These are phyloP conservation scores for Clanis bilineata DNA, from an alignment of 2,888 invertebrate species.

Conservation along the genomic window DNA sequence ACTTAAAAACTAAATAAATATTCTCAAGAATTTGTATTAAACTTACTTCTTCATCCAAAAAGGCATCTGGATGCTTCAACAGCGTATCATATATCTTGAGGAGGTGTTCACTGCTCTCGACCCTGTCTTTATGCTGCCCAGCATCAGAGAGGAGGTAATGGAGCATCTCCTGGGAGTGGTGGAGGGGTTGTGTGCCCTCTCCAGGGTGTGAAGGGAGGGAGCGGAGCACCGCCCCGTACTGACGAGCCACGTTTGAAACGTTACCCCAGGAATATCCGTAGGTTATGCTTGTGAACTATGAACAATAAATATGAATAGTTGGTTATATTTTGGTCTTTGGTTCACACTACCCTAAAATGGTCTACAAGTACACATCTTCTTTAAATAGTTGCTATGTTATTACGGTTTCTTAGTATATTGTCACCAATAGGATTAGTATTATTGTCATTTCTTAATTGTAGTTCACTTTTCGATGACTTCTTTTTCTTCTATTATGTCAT, in stretches of 20 bases:
- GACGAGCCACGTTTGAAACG: constrained; percentile 78
- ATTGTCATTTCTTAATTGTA: too few species aligned
- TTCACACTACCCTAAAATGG: too few species aligned
- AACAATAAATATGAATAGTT: constrained; percentile 9
- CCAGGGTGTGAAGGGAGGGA: constrained; percentile 82
- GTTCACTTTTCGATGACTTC: too few species aligned
- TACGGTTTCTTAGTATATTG: too few species aligned
- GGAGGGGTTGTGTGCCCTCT: constrained; percentile 84
- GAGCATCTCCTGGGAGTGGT: constrained; percentile 82
- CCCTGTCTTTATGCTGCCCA: constrained; percentile 54
- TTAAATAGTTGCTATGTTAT: too few species aligned
- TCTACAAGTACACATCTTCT: too few species aligned
- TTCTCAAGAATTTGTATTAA: background rate
- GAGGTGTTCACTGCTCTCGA: constrained; percentile 85
- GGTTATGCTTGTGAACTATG: constrained; percentile 68
- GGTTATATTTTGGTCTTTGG: background rate
- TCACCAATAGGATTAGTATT: too few species aligned
- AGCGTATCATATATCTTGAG: constrained; percentile 78
- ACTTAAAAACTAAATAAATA: too few species aligned
- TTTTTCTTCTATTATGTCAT: too few species aligned
- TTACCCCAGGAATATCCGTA: constrained; percentile 85
- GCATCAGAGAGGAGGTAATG: constrained; percentile 71
- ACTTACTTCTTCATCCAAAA: constrained; percentile 88
- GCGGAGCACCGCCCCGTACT: constrained; percentile 80
- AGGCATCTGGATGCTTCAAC: constrained; percentile 80